Conservation (phyloP, 1,140 invertebrate species). For the Parasteatoda tepidariorum region DNA sequence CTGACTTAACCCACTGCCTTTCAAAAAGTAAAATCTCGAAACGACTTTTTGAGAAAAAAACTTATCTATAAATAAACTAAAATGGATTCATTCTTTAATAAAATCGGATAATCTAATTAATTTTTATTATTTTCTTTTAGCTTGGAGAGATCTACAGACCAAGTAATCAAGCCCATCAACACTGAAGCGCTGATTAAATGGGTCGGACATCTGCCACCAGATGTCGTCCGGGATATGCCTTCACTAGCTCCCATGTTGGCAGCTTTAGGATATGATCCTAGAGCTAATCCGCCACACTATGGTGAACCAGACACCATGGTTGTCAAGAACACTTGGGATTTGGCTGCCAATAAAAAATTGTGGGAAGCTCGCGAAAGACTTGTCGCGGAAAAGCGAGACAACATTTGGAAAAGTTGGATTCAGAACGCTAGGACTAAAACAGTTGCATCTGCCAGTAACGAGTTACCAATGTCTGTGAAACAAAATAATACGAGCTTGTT, state of each 20-base stretch:
- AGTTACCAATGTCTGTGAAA: not conserved
- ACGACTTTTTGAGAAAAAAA: slow-evolving; percentile 47
- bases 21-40: not conserved
- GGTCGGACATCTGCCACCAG: slow-evolving; percentile 91
- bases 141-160: slow-evolving; percentile 96
- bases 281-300: slow-evolving; percentile 92
- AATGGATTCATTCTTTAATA: slow-evolving; percentile 56
- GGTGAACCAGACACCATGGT: slow-evolving; percentile 86
- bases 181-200: slow-evolving; percentile 95
- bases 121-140: slow-evolving; percentile 72
- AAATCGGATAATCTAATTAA: too few species aligned
- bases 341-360: slow-evolving; percentile 4
- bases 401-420: slow-evolving; percentile 27
- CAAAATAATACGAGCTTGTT: not conserved
- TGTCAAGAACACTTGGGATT: slow-evolving; percentile 78
- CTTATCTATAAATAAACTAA: slow-evolving; percentile 64
- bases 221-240: slow-evolving; percentile 90
- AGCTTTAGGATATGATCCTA: slow-evolving; percentile 90
- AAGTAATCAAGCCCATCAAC: slow-evolving; percentile 99
- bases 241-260: slow-evolving; percentile 92
- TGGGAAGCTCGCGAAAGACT: slow-evolving; percentile 14
- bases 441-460: not conserved
- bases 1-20: too few species aligned
- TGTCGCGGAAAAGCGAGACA: slow-evolving; percentile 22
- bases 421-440: slow-evolving; percentile 6